Percentiles rank a stretch among this genome's conserved stretches.
Evolutionary conservation across 2,888 invertebrate species (phyloP).

Genomic region (Ectropis crepuscularia): DNA sequence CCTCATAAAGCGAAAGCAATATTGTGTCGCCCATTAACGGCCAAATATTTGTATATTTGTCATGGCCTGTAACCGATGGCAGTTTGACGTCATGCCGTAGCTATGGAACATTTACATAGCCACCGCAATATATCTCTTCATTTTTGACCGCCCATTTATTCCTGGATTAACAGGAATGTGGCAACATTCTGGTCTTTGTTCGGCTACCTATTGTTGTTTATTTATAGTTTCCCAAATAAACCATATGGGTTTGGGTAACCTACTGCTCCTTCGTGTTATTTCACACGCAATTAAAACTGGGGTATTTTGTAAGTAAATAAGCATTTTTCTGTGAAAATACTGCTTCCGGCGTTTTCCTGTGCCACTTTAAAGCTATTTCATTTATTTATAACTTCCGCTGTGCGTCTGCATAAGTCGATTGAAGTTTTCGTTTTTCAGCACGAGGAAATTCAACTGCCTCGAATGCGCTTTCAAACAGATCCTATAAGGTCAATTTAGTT

Average conservation of each 20-base stretch:
- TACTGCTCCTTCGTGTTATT: slow-evolving; percentile 24
- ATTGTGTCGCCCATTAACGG: slow-evolving; percentile 68
- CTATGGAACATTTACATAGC: slow-evolving; percentile 49
- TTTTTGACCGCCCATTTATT: slow-evolving; percentile 28
- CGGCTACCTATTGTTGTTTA: slow-evolving; percentile 29
- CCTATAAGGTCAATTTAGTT: too few species aligned
- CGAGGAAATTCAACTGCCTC: neutral
- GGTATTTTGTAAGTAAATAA: slow-evolving; percentile 25
- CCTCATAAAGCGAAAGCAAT: slow-evolving; percentile 55
- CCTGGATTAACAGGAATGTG: slow-evolving; percentile 14
- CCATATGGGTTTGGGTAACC: slow-evolving; percentile 20
- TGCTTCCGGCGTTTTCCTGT: slow-evolving; percentile 7
- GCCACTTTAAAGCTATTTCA: slow-evolving; percentile 10
- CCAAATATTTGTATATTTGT: slow-evolving; percentile 74
- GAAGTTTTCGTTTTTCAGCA: neutral
- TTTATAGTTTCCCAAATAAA: slow-evolving; percentile 33
- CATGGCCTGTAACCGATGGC: slow-evolving; percentile 53
- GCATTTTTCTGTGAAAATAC: slow-evolving; percentile 6
- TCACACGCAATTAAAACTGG: slow-evolving; percentile 31
- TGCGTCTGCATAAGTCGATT: neutral
- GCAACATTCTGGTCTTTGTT: slow-evolving; percentile 21
- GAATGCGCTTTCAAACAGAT: too few species aligned
- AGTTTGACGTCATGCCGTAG: slow-evolving; percentile 52
- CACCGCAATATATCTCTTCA: slow-evolving; percentile 39
- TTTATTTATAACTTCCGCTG: slow-evolving; percentile 18